Conservation (phyloP, 2,797 vertebrate species). For the Apogon hyalosoma region DNA sequence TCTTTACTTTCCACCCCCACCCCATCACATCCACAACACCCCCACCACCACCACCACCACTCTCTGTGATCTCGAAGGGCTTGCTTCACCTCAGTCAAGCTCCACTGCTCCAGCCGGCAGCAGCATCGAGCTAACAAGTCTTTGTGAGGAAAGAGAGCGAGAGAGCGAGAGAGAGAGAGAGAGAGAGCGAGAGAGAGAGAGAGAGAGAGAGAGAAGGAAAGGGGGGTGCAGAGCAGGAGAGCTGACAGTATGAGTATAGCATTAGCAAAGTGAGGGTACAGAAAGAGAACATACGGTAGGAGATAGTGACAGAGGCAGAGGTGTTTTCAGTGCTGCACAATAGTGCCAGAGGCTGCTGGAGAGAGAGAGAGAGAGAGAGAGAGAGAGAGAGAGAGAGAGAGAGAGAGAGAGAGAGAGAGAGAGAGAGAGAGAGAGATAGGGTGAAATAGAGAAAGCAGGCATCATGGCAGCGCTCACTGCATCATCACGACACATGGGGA, state of each 20-base stretch:
- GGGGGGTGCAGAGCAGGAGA: constrained; percentile 48
- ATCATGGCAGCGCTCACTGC: constrained; percentile 78
- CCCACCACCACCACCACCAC: constrained; percentile 5
- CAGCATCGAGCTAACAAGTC: constrained; percentile 90
- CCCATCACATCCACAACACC: constrained; percentile 30
- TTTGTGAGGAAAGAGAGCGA: constrained; percentile 84
- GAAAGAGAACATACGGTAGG: constrained; percentile 43
- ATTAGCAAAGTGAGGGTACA: constrained; percentile 63
- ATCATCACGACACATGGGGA: constrained; percentile 81
- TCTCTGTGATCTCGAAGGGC: constrained; percentile 81
- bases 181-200: constrained; percentile 10
- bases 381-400: constrained; percentile 25
- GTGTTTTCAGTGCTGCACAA: constrained; percentile 62
- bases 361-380: constrained; percentile 14
- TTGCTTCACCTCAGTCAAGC: constrained; percentile 89
- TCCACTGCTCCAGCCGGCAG: constrained; percentile 89
- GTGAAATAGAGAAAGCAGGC: constrained; percentile 53
- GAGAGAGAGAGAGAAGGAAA: constrained; percentile 5
- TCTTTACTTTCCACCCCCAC: constrained; percentile 56
- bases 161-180: constrained; percentile 22
- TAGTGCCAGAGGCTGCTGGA: constrained; percentile 54
- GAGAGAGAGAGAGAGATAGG: too few species aligned
- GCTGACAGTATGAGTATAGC: constrained; percentile 60
- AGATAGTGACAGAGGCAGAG: constrained; percentile 59
- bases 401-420: constrained; percentile 42